phyloP scores from a whole-genome alignment of 2,113 vertebrate genomes.

The Nanorana parkeri region DNA sequence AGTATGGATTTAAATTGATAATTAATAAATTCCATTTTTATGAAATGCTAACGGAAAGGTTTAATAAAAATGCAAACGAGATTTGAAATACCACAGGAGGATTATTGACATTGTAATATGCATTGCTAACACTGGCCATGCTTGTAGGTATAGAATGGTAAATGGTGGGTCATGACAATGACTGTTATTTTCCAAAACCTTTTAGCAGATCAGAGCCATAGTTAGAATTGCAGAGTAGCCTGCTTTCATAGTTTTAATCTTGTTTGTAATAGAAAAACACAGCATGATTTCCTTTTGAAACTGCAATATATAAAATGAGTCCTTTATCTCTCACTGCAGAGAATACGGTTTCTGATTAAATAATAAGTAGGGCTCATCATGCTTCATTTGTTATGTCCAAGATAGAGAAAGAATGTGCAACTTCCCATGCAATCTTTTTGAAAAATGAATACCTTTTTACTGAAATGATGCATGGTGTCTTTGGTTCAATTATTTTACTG shows the following conservation, averaged over 20 bases:
- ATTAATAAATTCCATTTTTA: constrained; percentile 79
- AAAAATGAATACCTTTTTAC: constrained; percentile 48
- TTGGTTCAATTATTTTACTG: constrained; percentile 56
- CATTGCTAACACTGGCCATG: constrained; percentile 70
- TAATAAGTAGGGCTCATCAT: constrained; percentile 63
- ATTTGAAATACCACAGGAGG: constrained; percentile 70
- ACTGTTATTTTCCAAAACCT: constrained; percentile 59
- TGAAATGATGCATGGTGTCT: constrained; percentile 55
- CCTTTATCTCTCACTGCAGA: constrained; percentile 62
- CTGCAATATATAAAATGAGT: constrained; percentile 61
- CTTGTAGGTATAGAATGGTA: constrained; percentile 61
- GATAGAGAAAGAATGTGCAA: constrained; percentile 53
- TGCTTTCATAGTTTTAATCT: constrained; percentile 69
- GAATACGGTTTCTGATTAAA: constrained; percentile 55
- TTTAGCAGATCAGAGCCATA: constrained; percentile 60
- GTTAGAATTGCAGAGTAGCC: constrained; percentile 60
- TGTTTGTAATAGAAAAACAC: constrained; percentile 63
- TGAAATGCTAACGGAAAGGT: constrained; percentile 75
- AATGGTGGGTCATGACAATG: constrained; percentile 65
- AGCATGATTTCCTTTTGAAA: constrained; percentile 62
- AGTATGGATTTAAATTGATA: constrained; percentile 79
- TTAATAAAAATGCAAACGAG: constrained; percentile 83
- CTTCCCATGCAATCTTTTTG: constrained; percentile 46
- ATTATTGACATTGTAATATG: constrained; percentile 75
- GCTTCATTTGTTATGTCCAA: constrained; percentile 59